Evolutionary conservation across 2,888 invertebrate species (phyloP).

Genomic region (Agonopterix subpropinquella): DNA sequence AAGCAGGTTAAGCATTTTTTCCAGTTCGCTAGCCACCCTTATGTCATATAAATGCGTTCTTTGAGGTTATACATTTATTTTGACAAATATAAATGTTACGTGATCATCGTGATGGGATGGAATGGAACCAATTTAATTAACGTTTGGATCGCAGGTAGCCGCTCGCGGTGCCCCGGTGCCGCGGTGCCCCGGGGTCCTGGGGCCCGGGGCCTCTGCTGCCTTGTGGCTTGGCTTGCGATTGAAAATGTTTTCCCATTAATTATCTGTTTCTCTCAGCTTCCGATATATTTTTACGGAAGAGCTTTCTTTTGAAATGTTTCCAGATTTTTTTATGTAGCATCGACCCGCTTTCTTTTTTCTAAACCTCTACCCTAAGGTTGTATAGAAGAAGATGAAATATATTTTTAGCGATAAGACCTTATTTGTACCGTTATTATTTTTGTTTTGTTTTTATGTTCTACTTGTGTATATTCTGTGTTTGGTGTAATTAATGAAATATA

Average conservation of each 20-base stretch:
- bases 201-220: background rate
- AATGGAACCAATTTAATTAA: slow-evolving; percentile 51
- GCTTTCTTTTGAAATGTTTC: background rate
- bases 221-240: slow-evolving; percentile 19
- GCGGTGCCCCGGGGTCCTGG: background rate
- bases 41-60: slow-evolving; percentile 41
- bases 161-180: slow-evolving; percentile 11
- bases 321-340: no score
- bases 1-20: slow-evolving; percentile 61
- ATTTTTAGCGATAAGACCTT: no score
- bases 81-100: slow-evolving; percentile 37
- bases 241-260: slow-evolving; percentile 37
- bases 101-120: slow-evolving; percentile 39
- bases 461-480: no score
- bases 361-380: no score
- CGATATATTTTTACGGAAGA: slow-evolving; percentile 5
- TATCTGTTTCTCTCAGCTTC: slow-evolving; percentile 18
- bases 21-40: slow-evolving; percentile 49
- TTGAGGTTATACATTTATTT: slow-evolving; percentile 38
- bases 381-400: no score
- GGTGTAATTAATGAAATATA: no score
- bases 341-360: no score
- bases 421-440: no score
- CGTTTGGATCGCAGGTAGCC: slow-evolving; percentile 30
- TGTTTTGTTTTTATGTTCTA: no score